A percentile compares a stretch with the other conserved stretches of the same genome.
These are phyloP conservation scores for Hypolimnas misippus DNA, from an alignment of 2,888 invertebrate species.

Conservation along the genomic window DNA sequence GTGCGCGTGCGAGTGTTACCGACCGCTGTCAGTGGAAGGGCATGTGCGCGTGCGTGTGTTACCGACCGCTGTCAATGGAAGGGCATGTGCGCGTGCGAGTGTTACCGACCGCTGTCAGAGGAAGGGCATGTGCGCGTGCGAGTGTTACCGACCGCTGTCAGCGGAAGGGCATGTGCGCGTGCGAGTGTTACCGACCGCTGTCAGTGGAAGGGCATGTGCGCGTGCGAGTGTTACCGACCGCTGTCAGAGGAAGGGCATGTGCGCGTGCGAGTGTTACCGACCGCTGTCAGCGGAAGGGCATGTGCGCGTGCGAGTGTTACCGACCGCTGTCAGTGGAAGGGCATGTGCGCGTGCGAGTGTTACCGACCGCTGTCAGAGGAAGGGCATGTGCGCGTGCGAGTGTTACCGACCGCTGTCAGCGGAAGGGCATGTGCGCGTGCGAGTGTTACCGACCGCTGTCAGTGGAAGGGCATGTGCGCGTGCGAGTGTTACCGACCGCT, in stretches of 20 bases:
- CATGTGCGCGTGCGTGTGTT: slow-evolving; percentile 6
- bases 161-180: slow-evolving; percentile 11
- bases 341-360: neutral
- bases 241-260: slow-evolving; percentile 84
- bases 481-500: no score
- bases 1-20: slow-evolving; percentile 57
- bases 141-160: neutral
- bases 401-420: neutral
- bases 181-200: slow-evolving; percentile 51
- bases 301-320: neutral
- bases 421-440: neutral
- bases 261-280: slow-evolving; percentile 46
- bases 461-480: slow-evolving; percentile 84
- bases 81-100: neutral
- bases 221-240: slow-evolving; percentile 89
- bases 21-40: slow-evolving; percentile 1
- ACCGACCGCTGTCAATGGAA: neutral
- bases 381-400: no score
- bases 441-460: slow-evolving; percentile 28
- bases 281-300: neutral
- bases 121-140: slow-evolving; percentile 8
- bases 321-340: no score
- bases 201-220: slow-evolving; percentile 8
- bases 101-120: neutral
- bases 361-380: no score